Evolutionary conservation across 2,888 invertebrate species (phyloP), one percentile per base, ranked within the genome.

Genomic region (Allophyes oxyacanthae): DNA sequence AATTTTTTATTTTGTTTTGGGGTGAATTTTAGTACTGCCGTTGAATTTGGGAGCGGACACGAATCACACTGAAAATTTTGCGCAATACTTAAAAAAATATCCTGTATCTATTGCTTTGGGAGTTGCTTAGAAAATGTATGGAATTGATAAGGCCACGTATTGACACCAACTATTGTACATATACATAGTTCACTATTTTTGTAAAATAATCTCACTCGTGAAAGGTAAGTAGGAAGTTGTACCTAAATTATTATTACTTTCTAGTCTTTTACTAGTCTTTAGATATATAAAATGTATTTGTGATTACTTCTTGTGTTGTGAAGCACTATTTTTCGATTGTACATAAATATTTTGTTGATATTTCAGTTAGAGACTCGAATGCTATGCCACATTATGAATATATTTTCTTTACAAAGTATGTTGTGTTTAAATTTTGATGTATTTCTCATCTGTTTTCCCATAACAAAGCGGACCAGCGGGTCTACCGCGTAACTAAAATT

Each of bases 341-440:
- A 76, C 40, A 65, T 59, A 67, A 42, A 59, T 61, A 44, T 69
- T 64, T 60, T 62, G 64, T 62, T 61, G 34, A 60, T 58, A 48
- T 59, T 48, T 61, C 44, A 38, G 57, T 49, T 57, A 49, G 67
- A 50, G 40, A 53, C 59, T 70, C 2, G 45, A 61, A 61, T 71
- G 58, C 66, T 64, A 64, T 60, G 66, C 64, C 66, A 69, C 55
- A 50, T 68, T 71, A 74, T 71, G 53, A 82, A 80, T 81, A 82
- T 82, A 81, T 81, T 79, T 82, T 79, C 51, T 65, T 56, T 71
- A 73, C 54, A 73, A 74, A 75, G 25, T 42, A 53, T 3, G 25
- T 41, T 43, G 48, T 37, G 30, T 60, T n/a, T n/a, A n/a, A n/a
- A n/a, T n/a, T 61, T 75, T 63, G 6, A 50, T 66, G 13, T 57